Conservation (phyloP, 2,888 invertebrate genomes). For the Macrosoma leucophasiata region DNA sequence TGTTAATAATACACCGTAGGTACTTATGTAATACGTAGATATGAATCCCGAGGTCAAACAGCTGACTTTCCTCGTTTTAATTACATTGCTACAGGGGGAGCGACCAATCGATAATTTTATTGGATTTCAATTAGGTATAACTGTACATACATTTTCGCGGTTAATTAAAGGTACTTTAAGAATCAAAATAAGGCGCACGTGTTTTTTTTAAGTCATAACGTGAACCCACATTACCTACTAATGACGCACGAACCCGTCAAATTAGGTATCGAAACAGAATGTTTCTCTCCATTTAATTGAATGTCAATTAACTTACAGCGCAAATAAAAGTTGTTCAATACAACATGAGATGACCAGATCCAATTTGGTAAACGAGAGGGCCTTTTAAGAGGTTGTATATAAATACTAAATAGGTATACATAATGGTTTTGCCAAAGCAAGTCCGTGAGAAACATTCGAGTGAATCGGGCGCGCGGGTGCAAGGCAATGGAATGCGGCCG, state of each 20-base stretch:
- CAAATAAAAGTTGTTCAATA: constrained; percentile 30
- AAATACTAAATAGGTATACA: no score
- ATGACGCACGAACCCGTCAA: no score
- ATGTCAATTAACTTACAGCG: constrained; percentile 33
- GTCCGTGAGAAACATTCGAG: constrained; percentile 74
- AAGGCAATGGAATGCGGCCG: constrained; percentile 64
- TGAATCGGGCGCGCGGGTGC: constrained; percentile 55
- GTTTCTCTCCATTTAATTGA: constrained; percentile 29
- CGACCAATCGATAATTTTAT: no score
- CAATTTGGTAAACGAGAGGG: constrained; percentile 35
- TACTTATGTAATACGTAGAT: constrained; percentile 9
- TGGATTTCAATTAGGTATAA: no score
- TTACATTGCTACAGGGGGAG: constrained; percentile 5
- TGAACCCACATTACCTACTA: no score
- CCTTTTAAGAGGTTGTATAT: constrained; percentile 35
- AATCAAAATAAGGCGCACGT: no score
- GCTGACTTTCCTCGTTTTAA: constrained; percentile 35
- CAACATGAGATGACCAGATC: constrained; percentile 32
- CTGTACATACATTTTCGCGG: no score
- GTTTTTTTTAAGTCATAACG: no score
- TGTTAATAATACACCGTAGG: no score
- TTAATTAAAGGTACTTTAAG: no score
- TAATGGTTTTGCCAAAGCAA: constrained; percentile 69
- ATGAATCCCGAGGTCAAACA: constrained; percentile 31
- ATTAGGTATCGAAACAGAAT: constrained; percentile 23